phyloP scores from a whole-genome alignment of 1,140 invertebrate species.

The Physella acuta region DNA sequence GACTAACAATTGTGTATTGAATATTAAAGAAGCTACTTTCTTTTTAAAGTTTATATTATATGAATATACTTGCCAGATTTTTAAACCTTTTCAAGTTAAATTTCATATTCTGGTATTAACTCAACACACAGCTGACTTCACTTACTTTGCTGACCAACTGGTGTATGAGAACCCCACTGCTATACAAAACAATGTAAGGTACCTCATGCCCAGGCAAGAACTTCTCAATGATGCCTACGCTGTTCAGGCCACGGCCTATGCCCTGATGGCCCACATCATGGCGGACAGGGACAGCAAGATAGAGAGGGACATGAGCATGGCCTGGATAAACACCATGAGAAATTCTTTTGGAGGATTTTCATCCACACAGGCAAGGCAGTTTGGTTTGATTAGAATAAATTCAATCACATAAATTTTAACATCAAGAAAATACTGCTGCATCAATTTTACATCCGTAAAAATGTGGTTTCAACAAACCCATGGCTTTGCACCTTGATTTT shows the following conservation, averaged over 20 bases:
- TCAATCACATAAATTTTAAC: too few relatives aligned
- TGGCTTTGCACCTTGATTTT: too few relatives aligned
- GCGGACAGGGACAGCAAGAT: conserved; percentile 30
- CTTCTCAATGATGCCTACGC: conserved; percentile 84
- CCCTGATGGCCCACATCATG: conserved; percentile 75
- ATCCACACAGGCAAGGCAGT: conserved; percentile 73
- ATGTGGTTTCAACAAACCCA: too few relatives aligned
- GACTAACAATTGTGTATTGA: too few relatives aligned
- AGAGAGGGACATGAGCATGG: conserved; percentile 70
- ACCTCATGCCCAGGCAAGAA: conserved; percentile 77
- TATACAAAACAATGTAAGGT: conserved; percentile 67
- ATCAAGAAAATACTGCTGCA: too few relatives aligned
- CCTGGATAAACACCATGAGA: conserved; percentile 89
- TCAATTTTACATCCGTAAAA: too few relatives aligned
- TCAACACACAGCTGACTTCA: conserved; percentile 41
- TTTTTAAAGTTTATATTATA: too few relatives aligned
- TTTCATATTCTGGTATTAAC: not conserved
- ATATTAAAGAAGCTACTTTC: too few relatives aligned
- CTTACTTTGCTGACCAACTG: conserved; percentile 51
- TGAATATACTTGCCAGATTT: too few relatives aligned
- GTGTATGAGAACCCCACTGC: conserved; percentile 48
- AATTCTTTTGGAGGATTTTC: conserved; percentile 92
- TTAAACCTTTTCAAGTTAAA: too few relatives aligned
- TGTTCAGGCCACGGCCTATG: conserved; percentile 90
- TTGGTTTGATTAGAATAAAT: conserved; percentile 26